Conservation (phyloP, 2,797 vertebrate genomes). For the Ptychadena robeensis region DNA sequence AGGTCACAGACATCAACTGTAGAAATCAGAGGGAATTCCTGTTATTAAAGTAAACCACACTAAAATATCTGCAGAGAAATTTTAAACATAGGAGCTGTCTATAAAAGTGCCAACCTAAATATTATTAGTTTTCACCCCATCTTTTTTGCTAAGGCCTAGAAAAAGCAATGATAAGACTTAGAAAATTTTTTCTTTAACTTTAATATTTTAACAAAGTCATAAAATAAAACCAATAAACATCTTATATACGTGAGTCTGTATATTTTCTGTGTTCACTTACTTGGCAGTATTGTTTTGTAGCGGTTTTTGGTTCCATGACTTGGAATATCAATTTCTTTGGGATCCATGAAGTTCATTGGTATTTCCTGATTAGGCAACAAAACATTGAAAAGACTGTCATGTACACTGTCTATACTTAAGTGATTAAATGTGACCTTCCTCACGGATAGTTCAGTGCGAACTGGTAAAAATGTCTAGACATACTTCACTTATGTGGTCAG, state of each 20-base stretch:
- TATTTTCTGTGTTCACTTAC: conserved; percentile 73
- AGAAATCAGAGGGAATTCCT: too few species aligned
- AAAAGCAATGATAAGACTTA: too few species aligned
- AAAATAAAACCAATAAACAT: too few species aligned
- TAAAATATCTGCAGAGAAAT: too few species aligned
- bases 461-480: conserved; percentile 14
- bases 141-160: too few species aligned
- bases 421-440: neutral
- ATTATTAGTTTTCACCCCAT: too few species aligned
- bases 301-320: conserved; percentile 96
- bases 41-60: too few species aligned
- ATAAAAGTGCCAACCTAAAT: too few species aligned
- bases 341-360: conserved; percentile 98
- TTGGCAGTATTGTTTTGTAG: conserved; percentile 97
- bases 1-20: too few species aligned
- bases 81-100: too few species aligned
- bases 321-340: conserved; percentile 91
- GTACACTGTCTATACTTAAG: conserved; percentile 1
- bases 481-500: neutral
- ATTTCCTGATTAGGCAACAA: conserved; percentile 84
- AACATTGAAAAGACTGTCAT: conserved; percentile 2
- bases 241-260: neutral
- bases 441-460: conserved; percentile 1
- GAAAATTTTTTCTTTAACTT: too few species aligned
- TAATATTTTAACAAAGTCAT: too few species aligned